Evolutionary conservation across 35 echinoderm and acorn worm genomes (phyloP), one percentile per base, ranked within the genome.

Genomic region (Patiria miniata): DNA sequence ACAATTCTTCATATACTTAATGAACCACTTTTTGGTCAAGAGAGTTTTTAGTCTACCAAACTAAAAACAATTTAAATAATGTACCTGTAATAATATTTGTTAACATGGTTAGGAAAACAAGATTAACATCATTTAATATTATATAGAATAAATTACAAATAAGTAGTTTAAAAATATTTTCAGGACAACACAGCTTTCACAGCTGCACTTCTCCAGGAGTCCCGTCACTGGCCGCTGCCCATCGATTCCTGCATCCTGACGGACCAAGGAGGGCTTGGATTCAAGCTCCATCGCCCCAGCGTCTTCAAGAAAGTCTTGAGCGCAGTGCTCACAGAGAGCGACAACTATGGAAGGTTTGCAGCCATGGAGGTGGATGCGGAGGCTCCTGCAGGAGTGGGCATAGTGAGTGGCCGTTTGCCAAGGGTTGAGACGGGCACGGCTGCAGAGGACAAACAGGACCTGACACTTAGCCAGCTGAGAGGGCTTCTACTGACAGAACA

Each of bases 271-370:
- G 28, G 23, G 4, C 42, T 82, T 12, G 51, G 80, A 2, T 2
- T 82, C 80, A 82, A 56, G 30, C 80, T 82, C 9, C 80, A 82
- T 32, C 40, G 80, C 18, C 80, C 80, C 18, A 52, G 39, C 29
- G 3, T 82, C 17, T 82, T 82, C 40, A 44, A 82, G 32, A 42
- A 56, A 8, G 80, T 82, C 38, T 16, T 82, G 28, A 82, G 21
- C 2, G 22, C 18, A 33, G 80, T 82, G 17, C 8, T 51, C 7
- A 8, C 10, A 28, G 3, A 51, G 29, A 42, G 80, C 2, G 80
- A 82, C 21, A 42, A 3, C 17, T 82, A 82, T 10, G 78, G 78
- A 39, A 15, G 39, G 37, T 44, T 28, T 22, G 39, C 40, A 32
- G 40, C 40, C 40, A 15, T 17, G 29, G 37, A 17, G 10, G 29